These are phyloP conservation scores for Siniperca scherzeri DNA, from an alignment of 2,797 vertebrate species.

Conservation along the genomic window DNA sequence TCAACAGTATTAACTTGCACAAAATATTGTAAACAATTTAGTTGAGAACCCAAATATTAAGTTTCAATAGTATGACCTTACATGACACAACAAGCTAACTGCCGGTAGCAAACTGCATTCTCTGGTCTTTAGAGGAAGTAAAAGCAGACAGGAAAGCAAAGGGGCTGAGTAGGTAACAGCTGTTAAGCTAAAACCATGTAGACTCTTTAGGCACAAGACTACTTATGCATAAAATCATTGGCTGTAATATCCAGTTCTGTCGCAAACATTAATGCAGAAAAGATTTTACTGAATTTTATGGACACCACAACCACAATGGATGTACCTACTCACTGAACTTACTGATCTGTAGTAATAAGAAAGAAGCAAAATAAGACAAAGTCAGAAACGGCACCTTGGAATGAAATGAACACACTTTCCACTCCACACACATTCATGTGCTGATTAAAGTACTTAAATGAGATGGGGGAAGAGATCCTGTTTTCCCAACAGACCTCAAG, in stretches of 20 bases:
- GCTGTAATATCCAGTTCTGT: neutral
- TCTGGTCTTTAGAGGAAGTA: conserved; percentile 42
- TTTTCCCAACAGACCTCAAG: conserved; percentile 56
- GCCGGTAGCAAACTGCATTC: conserved; percentile 10
- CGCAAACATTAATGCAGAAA: neutral
- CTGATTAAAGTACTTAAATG: conserved; percentile 47
- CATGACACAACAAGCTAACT: neutral
- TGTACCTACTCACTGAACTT: neutral
- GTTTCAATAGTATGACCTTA: neutral
- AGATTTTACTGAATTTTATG: neutral
- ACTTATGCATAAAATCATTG: neutral
- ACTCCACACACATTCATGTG: conserved; percentile 16
- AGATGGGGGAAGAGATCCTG: conserved; percentile 22
- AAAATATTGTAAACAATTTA: neutral
- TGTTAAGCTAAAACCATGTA: conserved; percentile 5
- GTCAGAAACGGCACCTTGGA: conserved; percentile 11
- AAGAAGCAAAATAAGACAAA: neutral
- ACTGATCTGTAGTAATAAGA: neutral
- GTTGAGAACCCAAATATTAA: neutral
- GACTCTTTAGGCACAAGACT: neutral
- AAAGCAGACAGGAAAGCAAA: conserved; percentile 45
- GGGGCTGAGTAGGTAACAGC: conserved; percentile 20
- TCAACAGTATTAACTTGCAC: neutral
- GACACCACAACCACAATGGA: neutral
- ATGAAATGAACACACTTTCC: conserved; percentile 16